These are phyloP conservation scores for Pseudochirops corinnae DNA, from an alignment of 2,797 vertebrate species.

Conservation along the genomic window DNA sequence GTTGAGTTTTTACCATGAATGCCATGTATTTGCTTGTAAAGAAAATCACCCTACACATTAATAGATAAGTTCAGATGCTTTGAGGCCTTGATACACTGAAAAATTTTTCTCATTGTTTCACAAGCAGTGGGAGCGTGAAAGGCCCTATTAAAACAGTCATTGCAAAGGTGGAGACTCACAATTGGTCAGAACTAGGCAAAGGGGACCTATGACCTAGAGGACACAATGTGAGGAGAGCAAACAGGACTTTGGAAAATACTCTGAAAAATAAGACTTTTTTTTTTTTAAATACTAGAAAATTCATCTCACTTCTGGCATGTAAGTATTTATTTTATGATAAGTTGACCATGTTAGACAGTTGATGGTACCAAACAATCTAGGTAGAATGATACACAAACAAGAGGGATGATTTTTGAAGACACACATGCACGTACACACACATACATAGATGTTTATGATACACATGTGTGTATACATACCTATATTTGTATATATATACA, in stretches of 20 bases:
- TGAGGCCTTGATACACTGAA: background rate
- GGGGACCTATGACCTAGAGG: background rate
- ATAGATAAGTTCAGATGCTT: background rate
- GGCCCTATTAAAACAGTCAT: background rate
- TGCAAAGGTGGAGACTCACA: background rate
- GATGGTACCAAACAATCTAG: background rate
- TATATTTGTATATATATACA: background rate
- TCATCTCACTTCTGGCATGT: no score
- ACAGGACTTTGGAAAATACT: background rate
- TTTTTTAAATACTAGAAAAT: no score
- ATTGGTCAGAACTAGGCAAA: background rate
- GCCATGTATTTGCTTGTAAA: background rate
- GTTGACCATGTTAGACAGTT: background rate
- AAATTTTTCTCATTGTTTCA: conserved; percentile 21
- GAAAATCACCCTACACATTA: background rate
- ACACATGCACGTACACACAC: background rate
- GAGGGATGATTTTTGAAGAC: background rate
- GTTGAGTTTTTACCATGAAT: conserved; percentile 10
- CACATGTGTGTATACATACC: background rate
- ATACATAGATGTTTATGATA: no score
- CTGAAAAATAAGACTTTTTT: background rate
- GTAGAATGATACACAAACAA: background rate
- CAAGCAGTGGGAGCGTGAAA: background rate
- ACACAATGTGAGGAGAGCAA: background rate
- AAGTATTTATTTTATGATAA: no score